A percentile compares a stretch with the other conserved stretches of the same genome.
These are phyloP conservation scores for Andrena bicolor DNA, from an alignment of 2,888 invertebrate species.

Conservation along the genomic window DNA sequence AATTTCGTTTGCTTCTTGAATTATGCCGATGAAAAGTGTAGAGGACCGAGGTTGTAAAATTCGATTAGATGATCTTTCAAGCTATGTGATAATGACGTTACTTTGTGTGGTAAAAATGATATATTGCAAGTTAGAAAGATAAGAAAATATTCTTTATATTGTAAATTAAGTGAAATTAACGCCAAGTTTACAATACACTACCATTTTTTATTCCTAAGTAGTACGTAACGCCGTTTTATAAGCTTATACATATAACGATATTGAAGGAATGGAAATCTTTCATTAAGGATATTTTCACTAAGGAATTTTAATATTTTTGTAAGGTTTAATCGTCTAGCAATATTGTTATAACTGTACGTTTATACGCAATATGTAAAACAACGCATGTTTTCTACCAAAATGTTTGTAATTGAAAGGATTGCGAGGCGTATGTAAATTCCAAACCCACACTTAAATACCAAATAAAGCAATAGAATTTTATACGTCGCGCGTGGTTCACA, in stretches of 20 bases:
- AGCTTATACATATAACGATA: slow-evolving; percentile 51
- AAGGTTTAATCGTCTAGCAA: slow-evolving; percentile 52
- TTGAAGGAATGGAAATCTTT: slow-evolving; percentile 31
- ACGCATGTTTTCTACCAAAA: slow-evolving; percentile 45
- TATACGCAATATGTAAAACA: slow-evolving; percentile 31
- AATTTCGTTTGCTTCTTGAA: slow-evolving; percentile 40
- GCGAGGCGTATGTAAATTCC: slow-evolving; percentile 22
- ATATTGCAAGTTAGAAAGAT: slow-evolving; percentile 53
- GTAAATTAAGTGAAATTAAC: slow-evolving; percentile 40
- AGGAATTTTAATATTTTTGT: slow-evolving; percentile 55
- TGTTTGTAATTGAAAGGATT: slow-evolving; percentile 33
- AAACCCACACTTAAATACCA: slow-evolving; percentile 34
- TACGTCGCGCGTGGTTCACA: neutral
- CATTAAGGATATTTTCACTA: slow-evolving; percentile 10
- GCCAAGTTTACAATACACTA: slow-evolving; percentile 10
- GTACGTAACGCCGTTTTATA: slow-evolving; percentile 36
- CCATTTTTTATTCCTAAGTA: slow-evolving; percentile 36
- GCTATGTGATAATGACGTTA: slow-evolving; percentile 60
- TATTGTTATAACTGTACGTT: slow-evolving; percentile 46
- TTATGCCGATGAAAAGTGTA: slow-evolving; percentile 19
- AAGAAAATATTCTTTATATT: slow-evolving; percentile 42
- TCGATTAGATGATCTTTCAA: slow-evolving; percentile 47
- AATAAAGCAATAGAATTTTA: slow-evolving; percentile 48
- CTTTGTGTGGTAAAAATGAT: slow-evolving; percentile 45
- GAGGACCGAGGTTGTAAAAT: slow-evolving; percentile 27